Evolutionary conservation across 2,888 invertebrate species (phyloP).

Genomic region (Cordilura impudica): DNA sequence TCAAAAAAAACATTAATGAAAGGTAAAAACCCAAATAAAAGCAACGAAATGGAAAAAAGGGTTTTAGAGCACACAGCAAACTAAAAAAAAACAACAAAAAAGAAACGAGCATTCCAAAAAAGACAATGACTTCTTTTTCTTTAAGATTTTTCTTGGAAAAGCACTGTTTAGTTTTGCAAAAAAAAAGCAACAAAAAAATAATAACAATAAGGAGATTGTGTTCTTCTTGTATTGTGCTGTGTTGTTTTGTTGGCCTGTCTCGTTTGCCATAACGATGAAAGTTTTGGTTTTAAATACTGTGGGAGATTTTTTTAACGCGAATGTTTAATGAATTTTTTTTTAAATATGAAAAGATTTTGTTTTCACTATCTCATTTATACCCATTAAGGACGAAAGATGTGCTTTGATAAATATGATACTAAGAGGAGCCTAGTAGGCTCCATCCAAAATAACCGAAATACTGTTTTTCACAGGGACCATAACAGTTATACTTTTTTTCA

Average conservation of each 20-base stretch:
- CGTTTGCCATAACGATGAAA: slow-evolving; percentile 49
- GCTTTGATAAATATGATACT: too few relatives aligned
- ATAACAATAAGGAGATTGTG: slow-evolving; percentile 53
- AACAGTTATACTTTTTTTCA: too few relatives aligned
- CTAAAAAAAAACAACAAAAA: slow-evolving; percentile 42
- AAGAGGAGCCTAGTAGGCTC: too few relatives aligned
- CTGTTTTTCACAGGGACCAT: too few relatives aligned
- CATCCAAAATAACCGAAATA: too few relatives aligned
- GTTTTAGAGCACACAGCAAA: slow-evolving; percentile 39
- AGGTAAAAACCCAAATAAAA: slow-evolving; percentile 50
- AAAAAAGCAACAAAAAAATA: slow-evolving; percentile 29
- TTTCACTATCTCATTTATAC: slow-evolving; percentile 16
- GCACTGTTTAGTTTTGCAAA: slow-evolving; percentile 58
- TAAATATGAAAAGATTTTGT: slow-evolving; percentile 47
- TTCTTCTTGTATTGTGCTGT: background rate
- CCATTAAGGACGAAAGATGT: too few relatives aligned
- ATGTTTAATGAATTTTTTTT: slow-evolving; percentile 30
- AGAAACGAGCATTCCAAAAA: slow-evolving; percentile 69
- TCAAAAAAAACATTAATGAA: slow-evolving; percentile 44
- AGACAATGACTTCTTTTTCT: slow-evolving; percentile 72
- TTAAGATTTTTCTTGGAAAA: slow-evolving; percentile 65
- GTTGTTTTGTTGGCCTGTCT: slow-evolving; percentile 20
- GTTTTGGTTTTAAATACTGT: slow-evolving; percentile 57
- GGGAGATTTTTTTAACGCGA: slow-evolving; percentile 56
- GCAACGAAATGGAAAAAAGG: slow-evolving; percentile 60